Evolutionary conservation across 2,888 invertebrate genomes (phyloP).

Genomic region (Drosophila hawaiiensis): DNA sequence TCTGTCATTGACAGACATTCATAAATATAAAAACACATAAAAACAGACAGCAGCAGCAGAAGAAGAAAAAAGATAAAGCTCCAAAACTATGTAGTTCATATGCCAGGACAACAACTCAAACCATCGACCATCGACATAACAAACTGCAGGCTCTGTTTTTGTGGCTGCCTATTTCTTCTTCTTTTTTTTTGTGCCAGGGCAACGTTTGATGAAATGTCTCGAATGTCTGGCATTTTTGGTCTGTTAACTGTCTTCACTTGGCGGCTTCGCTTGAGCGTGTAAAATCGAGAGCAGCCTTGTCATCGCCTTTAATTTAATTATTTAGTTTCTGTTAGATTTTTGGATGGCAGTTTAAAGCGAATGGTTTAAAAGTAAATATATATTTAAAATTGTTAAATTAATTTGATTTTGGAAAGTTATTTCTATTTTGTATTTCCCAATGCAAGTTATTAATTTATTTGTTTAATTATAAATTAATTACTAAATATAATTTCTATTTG

Average conservation of each 20-base stretch:
- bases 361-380: background rate
- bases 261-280: constrained; percentile 35
- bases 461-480: too few species aligned
- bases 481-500: too few species aligned
- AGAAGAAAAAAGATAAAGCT: constrained; percentile 34
- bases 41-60: constrained; percentile 40
- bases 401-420: too few species aligned
- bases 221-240: constrained; percentile 40
- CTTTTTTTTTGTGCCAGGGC: constrained; percentile 47
- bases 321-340: constrained; percentile 26
- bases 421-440: too few species aligned
- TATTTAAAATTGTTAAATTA: too few species aligned
- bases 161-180: constrained; percentile 31
- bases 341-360: background rate
- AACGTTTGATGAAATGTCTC: constrained; percentile 72
- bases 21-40: constrained; percentile 66
- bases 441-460: too few species aligned
- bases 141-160: constrained; percentile 61
- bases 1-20: constrained; percentile 74
- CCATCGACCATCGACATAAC: constrained; percentile 68
- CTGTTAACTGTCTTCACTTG: constrained; percentile 33
- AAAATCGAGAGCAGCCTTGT: constrained; percentile 41
- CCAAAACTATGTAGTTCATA: constrained; percentile 52
- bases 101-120: constrained; percentile 42
- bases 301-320: constrained; percentile 50